Evolutionary conservation across 1,140 invertebrate genomes (phyloP).

Genomic region (Drosophila paulistorum): DNA sequence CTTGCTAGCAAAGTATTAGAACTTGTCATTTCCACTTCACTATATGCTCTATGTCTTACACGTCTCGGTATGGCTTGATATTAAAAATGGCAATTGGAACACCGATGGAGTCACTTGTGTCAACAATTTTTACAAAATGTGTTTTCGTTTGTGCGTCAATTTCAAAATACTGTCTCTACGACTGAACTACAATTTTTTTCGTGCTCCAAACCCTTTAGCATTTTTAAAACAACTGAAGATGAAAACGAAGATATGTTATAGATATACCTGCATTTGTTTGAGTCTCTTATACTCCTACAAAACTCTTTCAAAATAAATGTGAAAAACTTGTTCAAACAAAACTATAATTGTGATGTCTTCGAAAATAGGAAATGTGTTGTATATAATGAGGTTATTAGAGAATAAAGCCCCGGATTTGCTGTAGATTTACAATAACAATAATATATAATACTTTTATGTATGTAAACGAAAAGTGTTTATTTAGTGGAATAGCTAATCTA

Average conservation of each 20-base stretch:
- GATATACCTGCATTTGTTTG: background rate
- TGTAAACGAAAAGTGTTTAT: no score
- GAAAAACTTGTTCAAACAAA: conserved; percentile 40
- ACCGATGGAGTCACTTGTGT: conserved; percentile 32
- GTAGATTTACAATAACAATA: no score
- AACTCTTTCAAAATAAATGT: no score
- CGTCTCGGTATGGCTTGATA: background rate
- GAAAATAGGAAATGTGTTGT: no score
- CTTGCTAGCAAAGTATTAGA: background rate
- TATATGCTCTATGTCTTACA: background rate
- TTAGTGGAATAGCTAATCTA: no score
- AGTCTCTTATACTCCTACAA: conserved; percentile 8
- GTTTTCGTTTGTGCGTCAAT: conserved; percentile 7
- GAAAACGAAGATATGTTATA: background rate
- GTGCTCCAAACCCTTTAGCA: conserved; percentile 27
- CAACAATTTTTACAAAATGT: conserved; percentile 28
- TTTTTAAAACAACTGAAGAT: conserved; percentile 21
- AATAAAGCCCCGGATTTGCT: no score
- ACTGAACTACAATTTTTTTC: background rate
- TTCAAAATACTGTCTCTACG: conserved; percentile 3
- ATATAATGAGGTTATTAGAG: no score
- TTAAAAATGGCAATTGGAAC: background rate
- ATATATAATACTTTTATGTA: no score
- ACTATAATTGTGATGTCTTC: no score
- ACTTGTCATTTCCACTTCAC: background rate